These are phyloP conservation scores for Lophotis ruficrista DNA, from an alignment of 2,113 vertebrate genomes.

Conservation along the genomic window DNA sequence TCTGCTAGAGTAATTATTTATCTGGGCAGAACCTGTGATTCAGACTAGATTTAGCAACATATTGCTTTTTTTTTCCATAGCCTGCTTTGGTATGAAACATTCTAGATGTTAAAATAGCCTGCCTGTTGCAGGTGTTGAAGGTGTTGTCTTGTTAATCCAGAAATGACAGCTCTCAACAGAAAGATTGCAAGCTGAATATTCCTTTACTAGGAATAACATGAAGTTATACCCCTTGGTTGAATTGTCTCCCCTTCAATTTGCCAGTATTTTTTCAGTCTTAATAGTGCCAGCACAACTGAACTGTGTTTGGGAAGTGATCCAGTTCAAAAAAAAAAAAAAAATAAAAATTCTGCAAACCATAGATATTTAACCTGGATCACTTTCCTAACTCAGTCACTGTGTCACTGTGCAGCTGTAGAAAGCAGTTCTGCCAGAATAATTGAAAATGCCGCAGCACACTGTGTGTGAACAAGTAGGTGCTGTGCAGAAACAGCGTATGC, in stretches of 20 bases:
- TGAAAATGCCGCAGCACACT: neutral
- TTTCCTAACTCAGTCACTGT: neutral
- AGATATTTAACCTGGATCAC: neutral
- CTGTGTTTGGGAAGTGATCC: neutral
- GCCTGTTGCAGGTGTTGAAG: neutral
- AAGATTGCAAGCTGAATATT: neutral
- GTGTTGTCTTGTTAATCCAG: neutral
- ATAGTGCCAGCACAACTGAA: neutral
- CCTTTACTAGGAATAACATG: neutral
- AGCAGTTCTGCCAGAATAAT: neutral
- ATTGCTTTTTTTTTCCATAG: rapidly evolving
- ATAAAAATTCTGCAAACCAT: neutral
- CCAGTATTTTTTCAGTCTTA: neutral
- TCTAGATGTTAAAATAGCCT: neutral
- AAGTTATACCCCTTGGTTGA: neutral
- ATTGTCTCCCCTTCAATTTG: neutral
- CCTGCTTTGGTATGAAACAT: neutral
- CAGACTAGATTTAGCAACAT: neutral
- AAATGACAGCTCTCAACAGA: neutral
- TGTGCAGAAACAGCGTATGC: neutral
- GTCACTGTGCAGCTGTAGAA: neutral
- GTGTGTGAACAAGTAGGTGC: neutral
- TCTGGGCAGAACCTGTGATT: neutral
- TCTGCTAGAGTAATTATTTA: neutral
- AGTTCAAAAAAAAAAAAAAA: neutral